phyloP scores from a whole-genome alignment of 2,113 vertebrate species.

The Herpailurus yagouaroundi region DNA sequence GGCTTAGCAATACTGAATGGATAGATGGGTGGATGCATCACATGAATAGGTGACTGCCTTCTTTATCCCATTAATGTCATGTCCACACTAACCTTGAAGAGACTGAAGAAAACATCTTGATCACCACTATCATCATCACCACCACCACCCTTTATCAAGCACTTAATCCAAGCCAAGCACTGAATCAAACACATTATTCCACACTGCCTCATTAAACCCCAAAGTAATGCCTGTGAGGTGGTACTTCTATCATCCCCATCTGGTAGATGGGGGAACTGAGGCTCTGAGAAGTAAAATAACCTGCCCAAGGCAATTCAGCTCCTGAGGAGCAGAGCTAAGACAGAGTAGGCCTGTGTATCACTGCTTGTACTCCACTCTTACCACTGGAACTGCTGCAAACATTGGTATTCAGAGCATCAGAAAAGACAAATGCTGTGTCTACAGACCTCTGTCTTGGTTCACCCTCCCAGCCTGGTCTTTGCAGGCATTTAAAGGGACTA shows the following conservation, averaged over 20 bases:
- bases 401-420: constrained; percentile 24
- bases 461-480: constrained; percentile 33
- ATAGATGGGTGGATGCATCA: background rate
- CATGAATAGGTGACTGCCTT: background rate
- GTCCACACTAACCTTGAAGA: background rate
- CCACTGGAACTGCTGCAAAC: background rate
- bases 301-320: background rate
- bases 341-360: background rate
- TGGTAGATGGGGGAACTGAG: background rate
- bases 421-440: constrained; percentile 54
- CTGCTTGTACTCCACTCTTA: background rate
- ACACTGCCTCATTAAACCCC: background rate
- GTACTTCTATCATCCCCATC: background rate
- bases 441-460: constrained; percentile 50
- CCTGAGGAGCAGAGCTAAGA: background rate
- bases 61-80: background rate
- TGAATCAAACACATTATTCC: background rate
- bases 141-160: background rate
- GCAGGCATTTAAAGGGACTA: background rate
- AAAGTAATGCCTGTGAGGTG: background rate
- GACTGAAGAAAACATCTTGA: background rate
- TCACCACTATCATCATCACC: background rate
- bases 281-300: background rate
- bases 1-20: background rate
- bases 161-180: background rate